These are phyloP conservation scores for Callopanchax toddi DNA, from an alignment of 2,113 vertebrate species.

Conservation along the genomic window DNA sequence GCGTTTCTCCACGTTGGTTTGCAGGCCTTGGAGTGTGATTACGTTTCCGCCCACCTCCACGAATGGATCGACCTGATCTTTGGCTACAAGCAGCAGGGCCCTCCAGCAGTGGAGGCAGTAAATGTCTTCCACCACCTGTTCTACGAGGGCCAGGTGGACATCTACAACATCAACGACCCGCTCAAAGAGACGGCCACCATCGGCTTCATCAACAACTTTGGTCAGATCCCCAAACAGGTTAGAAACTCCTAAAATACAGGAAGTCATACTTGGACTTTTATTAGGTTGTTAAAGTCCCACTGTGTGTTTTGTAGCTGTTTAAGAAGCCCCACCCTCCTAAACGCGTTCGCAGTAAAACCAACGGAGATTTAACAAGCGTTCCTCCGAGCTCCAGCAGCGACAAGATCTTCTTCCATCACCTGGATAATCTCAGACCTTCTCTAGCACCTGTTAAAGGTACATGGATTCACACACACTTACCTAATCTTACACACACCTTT, in stretches of 20 bases:
- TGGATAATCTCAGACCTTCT: conserved; percentile 95
- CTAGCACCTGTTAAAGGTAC: conserved; percentile 95
- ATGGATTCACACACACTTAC: fast-evolving
- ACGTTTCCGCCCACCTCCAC: conserved; percentile 95
- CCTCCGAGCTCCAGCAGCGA: conserved; percentile 84
- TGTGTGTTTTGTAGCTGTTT: conserved; percentile 83
- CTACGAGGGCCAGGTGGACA: conserved; percentile 98
- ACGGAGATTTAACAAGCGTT: conserved; percentile 84
- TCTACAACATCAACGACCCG: conserved; percentile 99
- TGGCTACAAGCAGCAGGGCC: conserved; percentile 98
- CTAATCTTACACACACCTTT: background rate
- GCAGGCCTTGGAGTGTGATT: conserved; percentile 97
- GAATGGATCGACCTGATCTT: conserved; percentile 99
- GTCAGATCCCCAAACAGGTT: conserved; percentile 99
- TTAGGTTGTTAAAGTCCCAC: background rate
- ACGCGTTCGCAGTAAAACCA: conserved; percentile 88
- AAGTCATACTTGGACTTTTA: no score
- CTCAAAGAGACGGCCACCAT: conserved; percentile 99
- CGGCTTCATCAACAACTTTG: conserved; percentile 99
- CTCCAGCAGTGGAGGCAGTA: conserved; percentile 93
- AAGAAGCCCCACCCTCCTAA: conserved; percentile 99
- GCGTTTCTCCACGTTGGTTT: background rate
- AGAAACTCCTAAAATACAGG: background rate
- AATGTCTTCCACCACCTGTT: conserved; percentile 99
- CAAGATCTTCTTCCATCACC: conserved; percentile 99